Conservation (phyloP, 1,140 invertebrate genomes). For the Drosophila tropicalis region DNA sequence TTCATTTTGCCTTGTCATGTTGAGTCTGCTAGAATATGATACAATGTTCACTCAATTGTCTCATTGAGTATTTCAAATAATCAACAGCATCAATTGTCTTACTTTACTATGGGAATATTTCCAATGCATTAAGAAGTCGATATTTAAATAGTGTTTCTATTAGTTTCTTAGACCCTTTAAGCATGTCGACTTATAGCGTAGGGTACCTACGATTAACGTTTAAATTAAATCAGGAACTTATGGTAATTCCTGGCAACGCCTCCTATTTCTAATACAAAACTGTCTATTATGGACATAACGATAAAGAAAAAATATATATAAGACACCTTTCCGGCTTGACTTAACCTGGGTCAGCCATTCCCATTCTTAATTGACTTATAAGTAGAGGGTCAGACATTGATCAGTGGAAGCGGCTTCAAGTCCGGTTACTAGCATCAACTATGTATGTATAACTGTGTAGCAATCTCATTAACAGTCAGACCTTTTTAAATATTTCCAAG, state of each 20-base stretch:
- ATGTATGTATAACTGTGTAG: slow-evolving; percentile 61
- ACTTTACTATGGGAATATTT: slow-evolving; percentile 6
- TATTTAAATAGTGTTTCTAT: too few species aligned
- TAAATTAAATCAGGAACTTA: too few species aligned
- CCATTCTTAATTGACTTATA: slow-evolving; percentile 85
- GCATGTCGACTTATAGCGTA: too few species aligned
- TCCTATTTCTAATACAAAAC: too few species aligned
- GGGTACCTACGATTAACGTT: too few species aligned
- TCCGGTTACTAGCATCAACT: slow-evolving; percentile 83
- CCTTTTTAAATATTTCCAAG: slow-evolving; percentile 37
- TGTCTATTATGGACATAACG: too few species aligned
- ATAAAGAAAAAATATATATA: too few species aligned
- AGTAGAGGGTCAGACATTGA: slow-evolving; percentile 84
- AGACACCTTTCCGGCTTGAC: too few species aligned
- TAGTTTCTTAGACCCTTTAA: too few species aligned
- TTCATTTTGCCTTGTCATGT: not conserved
- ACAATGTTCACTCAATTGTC: not conserved
- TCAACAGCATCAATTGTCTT: slow-evolving; percentile 72
- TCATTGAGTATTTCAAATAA: slow-evolving; percentile 69
- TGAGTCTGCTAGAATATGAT: not conserved
- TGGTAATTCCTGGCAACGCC: too few species aligned
- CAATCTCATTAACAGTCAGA: slow-evolving; percentile 55
- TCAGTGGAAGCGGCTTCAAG: slow-evolving; percentile 85
- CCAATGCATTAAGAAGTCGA: slow-evolving; percentile 45
- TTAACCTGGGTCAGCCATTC: too few species aligned